Base-by-base conservation (phyloP, 2,797 vertebrate species). In the Bovichtus variegatus region DNA sequence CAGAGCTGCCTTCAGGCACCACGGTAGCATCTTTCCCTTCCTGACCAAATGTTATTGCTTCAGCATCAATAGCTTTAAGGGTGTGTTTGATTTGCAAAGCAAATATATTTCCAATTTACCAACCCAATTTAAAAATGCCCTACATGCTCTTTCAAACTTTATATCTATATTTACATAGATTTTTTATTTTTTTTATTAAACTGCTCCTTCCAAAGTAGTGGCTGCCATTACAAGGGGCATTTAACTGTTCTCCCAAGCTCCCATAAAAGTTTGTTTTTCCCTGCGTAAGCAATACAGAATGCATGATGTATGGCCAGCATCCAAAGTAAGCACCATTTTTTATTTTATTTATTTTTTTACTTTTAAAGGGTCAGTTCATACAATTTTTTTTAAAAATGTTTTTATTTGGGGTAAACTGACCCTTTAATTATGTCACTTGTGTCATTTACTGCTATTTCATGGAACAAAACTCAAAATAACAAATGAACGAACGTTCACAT, bases 1-100 rank as follows among this genome's bases (percentile, higher is more conserved):
- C 75, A 47, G 59, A 59, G 71, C 72, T 71, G 66, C 75, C 79
- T 71, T 58, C 51, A 5, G 71, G 82, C 83, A 1, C 80, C 11
- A 4, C 27, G 47, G 51, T 44, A 62, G 55, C 66, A 78, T 72
- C 50, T 61, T 23, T 54, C 64, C 49, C 53, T 60, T 51, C n/a
- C 53, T 10, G 53, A 70, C 78, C 55, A 34, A 59, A 76, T 77
- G 58, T 36, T 72, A 55, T 55, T 82, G 65, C 63, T 38, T 80
- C 69, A 55, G 53, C 55, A 75, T 64, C 61, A 71, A 2, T 36
- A 49, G 46, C 50, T 76, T 53, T 61, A 69, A 69, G 49, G 40
- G 51, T 19, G 16, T 71, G 61, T 78, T 82, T 71, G 23, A 44
- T 54, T 73, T 70, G 54, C 74, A 78, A 74, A 51, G 67, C 47